Evolutionary conservation across 2,797 vertebrate species (phyloP).

Genomic region (Setipinna tenuifilis): DNA sequence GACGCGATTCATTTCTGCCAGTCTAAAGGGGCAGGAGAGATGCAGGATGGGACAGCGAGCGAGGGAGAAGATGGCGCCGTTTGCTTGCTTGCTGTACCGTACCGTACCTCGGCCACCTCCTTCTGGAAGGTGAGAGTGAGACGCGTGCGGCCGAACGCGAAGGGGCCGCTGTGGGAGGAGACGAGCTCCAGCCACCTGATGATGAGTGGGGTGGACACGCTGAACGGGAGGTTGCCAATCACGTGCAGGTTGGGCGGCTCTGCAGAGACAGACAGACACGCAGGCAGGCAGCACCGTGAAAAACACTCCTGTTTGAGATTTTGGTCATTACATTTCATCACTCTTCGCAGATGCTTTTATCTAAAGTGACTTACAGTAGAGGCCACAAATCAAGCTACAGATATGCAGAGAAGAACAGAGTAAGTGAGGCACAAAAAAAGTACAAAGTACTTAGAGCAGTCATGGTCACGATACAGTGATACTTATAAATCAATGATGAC

Average conservation of each 20-base stretch:
- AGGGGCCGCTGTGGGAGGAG: slow-evolving; percentile 83
- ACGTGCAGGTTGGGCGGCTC: slow-evolving; percentile 91
- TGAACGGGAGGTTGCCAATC: slow-evolving; percentile 96
- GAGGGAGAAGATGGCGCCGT: background rate
- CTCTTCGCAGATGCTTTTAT: too few relatives aligned
- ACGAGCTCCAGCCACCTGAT: slow-evolving; percentile 90
- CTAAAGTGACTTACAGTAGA: too few relatives aligned
- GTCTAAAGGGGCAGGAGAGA: background rate
- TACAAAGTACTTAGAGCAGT: too few relatives aligned
- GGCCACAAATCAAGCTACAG: too few relatives aligned
- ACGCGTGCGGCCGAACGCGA: slow-evolving; percentile 86
- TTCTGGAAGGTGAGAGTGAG: slow-evolving; percentile 97
- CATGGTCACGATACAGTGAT: too few relatives aligned
- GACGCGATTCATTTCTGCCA: background rate
- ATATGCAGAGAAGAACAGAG: too few relatives aligned
- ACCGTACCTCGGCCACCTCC: slow-evolving; percentile 95
- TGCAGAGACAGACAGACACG: slow-evolving; percentile 58
- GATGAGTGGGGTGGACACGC: slow-evolving; percentile 90
- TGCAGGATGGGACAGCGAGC: background rate
- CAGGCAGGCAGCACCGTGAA: background rate
- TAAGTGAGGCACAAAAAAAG: too few relatives aligned
- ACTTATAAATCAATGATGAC: too few relatives aligned
- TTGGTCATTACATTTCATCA: too few relatives aligned
- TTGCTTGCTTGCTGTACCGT: too few relatives aligned
- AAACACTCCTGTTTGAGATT: background rate